Conservation (phyloP, 2,888 invertebrate species). For the Chrysina gloriosa region DNA sequence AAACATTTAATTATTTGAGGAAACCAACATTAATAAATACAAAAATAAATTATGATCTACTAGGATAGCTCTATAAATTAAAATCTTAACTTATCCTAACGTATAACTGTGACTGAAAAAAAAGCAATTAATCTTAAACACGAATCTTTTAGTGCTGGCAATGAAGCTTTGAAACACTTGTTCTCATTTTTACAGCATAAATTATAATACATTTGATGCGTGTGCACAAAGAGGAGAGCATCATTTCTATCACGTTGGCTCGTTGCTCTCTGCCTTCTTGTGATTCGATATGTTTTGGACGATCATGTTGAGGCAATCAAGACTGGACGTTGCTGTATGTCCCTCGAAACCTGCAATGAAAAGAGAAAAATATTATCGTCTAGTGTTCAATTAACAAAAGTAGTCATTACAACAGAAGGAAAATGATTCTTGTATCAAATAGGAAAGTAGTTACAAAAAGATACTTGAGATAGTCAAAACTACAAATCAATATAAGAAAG, state of each 20-base stretch:
- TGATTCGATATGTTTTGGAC: slow-evolving; percentile 74
- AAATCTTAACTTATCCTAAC: neutral
- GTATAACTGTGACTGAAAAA: neutral
- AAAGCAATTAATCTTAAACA: neutral
- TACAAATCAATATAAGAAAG: too few species aligned
- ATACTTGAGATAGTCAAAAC: too few species aligned
- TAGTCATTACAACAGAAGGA: too few species aligned
- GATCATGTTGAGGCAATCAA: slow-evolving; percentile 78
- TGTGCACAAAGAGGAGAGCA: too few species aligned
- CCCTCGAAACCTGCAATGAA: slow-evolving; percentile 64
- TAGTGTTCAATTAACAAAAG: too few species aligned
- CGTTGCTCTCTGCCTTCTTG: slow-evolving; percentile 49
- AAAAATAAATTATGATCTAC: slow-evolving; percentile 26
- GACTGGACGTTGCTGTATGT: slow-evolving; percentile 68
- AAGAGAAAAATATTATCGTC: slow-evolving; percentile 38
- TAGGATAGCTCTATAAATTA: neutral
- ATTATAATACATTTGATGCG: too few species aligned
- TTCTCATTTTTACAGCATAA: neutral
- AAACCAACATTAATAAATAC: slow-evolving; percentile 18
- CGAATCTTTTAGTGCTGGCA: neutral
- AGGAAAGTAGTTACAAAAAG: too few species aligned
- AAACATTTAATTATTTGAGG: neutral
- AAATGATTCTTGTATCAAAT: too few species aligned
- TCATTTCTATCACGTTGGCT: slow-evolving; percentile 38
- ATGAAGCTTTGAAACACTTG: neutral